Base-by-base conservation (phyloP, 2,888 invertebrate species). In the Nasonovia ribisnigri region DNA sequence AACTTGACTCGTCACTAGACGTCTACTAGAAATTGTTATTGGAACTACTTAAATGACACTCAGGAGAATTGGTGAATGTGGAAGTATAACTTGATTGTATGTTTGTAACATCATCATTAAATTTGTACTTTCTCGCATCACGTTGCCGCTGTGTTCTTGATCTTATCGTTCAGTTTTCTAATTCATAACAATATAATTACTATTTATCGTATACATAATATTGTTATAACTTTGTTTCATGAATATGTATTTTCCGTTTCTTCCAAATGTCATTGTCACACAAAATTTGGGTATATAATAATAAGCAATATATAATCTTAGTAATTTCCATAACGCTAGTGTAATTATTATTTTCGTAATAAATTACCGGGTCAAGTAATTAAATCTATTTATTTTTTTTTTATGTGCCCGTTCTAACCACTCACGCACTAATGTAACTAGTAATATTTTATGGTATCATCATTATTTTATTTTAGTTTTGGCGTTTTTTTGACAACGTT, bases 161-260 rank as follows among this genome's bases (percentile, higher is more conserved):
- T 92, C 46, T 92, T 92, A 92, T 92, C 43, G 26, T 43, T 43
- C 11, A 87, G 36, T 57, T 87, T 48, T 86, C 46, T 43, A 60
- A 60, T 87, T 92, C 60, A 54, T 46, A 60, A 36, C 86, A 46
- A 60, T 26, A 36, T 91, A 57, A 91, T 92, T 60, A 91, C 84
- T 84, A 24, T 26, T 54, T 60, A 4, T 29, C 42, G 3, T 43
- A 20, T n/a, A 60, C 11, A 86, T 42, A 51, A 86, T 42, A 51
- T 51, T 54, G 42, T 8, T 29, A 43, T 43, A 46, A 24, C 3
- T 88, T 29, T 2, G 48, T 42, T 88, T 67, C 29, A 88, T 92
- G 92, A 92, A 92, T 92, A 92, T 92, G 48, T n/a, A 92, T 92
- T 88, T 57, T 57, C n/a, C 43, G n/a, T 86, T 77, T 77, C 42